Conservation (phyloP, 2,113 vertebrate genomes). For the Cavia porcellus region DNA sequence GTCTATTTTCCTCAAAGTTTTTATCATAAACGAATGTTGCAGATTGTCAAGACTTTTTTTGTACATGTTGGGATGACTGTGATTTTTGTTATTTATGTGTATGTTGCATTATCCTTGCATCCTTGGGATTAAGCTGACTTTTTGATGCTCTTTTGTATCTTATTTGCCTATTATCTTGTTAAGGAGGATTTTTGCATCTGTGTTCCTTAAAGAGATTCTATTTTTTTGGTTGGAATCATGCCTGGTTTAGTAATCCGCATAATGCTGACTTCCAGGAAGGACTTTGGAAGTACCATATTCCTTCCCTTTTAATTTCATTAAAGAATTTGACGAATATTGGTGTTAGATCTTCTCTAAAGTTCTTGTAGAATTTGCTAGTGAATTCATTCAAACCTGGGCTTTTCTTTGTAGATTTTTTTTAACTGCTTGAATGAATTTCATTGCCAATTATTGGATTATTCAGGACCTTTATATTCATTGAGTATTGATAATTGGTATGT, state of each 20-base stretch:
- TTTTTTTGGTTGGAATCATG: neutral
- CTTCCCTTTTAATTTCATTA: neutral
- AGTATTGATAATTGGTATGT: neutral
- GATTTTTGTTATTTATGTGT: neutral
- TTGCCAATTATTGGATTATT: neutral
- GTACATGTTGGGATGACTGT: neutral
- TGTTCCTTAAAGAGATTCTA: neutral
- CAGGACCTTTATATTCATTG: neutral
- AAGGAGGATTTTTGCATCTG: neutral
- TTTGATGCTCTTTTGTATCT: neutral
- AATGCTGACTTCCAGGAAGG: neutral
- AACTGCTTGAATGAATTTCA: neutral
- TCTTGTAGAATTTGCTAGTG: neutral
- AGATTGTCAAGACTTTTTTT: neutral
- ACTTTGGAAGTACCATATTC: neutral
- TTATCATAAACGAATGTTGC: neutral
- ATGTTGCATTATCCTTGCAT: neutral
- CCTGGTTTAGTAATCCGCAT: neutral
- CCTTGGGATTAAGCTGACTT: neutral
- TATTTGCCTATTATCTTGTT: neutral
- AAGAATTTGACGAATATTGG: neutral
- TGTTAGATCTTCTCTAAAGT: neutral
- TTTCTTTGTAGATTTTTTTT: neutral
- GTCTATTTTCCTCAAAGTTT: neutral
- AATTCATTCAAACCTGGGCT: neutral